A percentile compares a stretch with the other conserved stretches of the same genome.
phyloP scores from a whole-genome alignment of 2,113 vertebrate species.

The Carollia perspicillata region DNA sequence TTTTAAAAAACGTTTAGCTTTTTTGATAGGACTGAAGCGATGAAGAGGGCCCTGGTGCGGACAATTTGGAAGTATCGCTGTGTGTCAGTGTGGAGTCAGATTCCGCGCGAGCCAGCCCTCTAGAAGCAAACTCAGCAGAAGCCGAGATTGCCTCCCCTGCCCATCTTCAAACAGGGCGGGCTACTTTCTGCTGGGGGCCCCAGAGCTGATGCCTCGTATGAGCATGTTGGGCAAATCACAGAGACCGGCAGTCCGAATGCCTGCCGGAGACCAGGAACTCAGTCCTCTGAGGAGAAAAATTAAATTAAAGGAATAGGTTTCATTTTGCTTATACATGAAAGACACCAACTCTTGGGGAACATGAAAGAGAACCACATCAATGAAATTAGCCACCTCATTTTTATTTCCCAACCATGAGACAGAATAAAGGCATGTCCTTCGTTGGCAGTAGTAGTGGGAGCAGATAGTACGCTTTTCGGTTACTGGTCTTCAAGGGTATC shows the following conservation, averaged over 20 bases:
- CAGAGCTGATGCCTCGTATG: neutral
- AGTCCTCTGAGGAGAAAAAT: neutral
- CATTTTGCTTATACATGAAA: neutral
- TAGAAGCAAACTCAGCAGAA: neutral
- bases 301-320: neutral
- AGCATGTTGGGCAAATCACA: neutral
- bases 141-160: neutral
- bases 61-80: neutral
- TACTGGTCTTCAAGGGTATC: neutral
- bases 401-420: neutral
- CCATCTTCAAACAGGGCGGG: neutral
- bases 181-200: neutral
- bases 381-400: neutral
- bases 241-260: neutral
- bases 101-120: neutral
- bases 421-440: neutral
- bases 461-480: too few species aligned
- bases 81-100: neutral
- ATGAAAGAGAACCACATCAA: neutral
- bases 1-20: neutral
- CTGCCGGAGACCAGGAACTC: neutral
- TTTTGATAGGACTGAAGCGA: neutral
- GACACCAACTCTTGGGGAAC: neutral
- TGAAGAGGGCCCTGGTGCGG: neutral
- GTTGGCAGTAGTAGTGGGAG: neutral